phyloP scores from a whole-genome alignment of 30 jellyfish, hydroid and myxozoan genomes.

The Aurelia sp. region DNA sequence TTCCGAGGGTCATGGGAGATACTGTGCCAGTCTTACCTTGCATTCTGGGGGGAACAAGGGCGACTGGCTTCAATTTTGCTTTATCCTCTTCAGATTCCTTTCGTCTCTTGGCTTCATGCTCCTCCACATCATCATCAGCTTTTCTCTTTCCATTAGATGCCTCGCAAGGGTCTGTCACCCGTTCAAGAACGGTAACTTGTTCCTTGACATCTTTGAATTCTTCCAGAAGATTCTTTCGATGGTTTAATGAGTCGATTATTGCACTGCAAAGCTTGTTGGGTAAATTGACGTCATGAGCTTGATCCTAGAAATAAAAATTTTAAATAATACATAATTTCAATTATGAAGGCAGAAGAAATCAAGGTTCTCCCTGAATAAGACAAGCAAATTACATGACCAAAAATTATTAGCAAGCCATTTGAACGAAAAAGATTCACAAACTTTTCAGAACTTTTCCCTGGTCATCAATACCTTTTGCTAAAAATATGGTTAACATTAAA shows the following conservation, averaged over 20 bases:
- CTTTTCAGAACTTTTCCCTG: too few relatives aligned
- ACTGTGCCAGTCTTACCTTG: conserved; percentile 14
- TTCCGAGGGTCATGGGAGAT: conserved; percentile 12
- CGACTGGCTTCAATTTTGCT: conserved; percentile 87
- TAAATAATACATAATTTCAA: too few relatives aligned
- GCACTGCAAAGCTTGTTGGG: conserved; percentile 93
- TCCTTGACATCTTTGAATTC: conserved; percentile 68
- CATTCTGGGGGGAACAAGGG: conserved; percentile 96
- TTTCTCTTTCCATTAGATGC: conserved; percentile 36
- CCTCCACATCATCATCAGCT: conserved; percentile 22
- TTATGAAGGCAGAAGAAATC: too few relatives aligned
- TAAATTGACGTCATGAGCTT: conserved; percentile 35
- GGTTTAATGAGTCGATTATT: conserved; percentile 78
- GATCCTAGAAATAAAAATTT: conserved; percentile 6
- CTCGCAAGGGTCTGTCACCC: conserved; percentile 36
- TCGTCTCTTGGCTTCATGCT: conserved; percentile 21
- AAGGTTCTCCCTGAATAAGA: too few relatives aligned
- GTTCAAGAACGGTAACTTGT: conserved; percentile 79
- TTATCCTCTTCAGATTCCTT: conserved; percentile 43
- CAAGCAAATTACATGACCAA: too few relatives aligned
- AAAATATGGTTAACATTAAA: too few relatives aligned
- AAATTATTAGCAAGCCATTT: too few relatives aligned
- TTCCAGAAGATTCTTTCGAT: conserved; percentile 79
- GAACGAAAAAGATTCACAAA: too few relatives aligned
- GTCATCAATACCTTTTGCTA: too few relatives aligned